Evolutionary conservation across 2,888 invertebrate genomes (phyloP), one percentile per base, ranked within the genome.

Genomic region (Julus scanicus): DNA sequence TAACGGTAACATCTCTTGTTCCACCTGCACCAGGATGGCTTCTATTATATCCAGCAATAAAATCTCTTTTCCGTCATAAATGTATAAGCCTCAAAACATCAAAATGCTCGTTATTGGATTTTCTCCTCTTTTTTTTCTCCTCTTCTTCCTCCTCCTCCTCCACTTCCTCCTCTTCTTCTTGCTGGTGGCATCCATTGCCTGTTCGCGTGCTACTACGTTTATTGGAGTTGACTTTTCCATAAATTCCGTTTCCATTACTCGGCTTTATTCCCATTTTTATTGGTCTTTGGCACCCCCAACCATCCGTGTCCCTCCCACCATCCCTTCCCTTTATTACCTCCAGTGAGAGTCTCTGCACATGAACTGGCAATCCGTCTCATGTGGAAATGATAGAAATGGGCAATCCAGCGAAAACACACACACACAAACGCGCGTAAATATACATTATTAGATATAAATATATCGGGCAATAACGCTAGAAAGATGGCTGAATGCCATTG

Each of bases 71-170:
- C 63, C 71, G 86, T 88, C 89, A 89, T 89, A 89, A 89, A 89
- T 89, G 89, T 88, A 88, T 87, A 89, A 89, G 89, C 88, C 85
- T 89, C 89, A 84, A 89, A 88, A 89, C 89, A 89, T 88, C 89
- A 88, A 89, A 89, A 89, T 89, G 89, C 87, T 87, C 88, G 88
- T 89, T 89, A 89, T 89, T 89, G 89, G 89, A 89, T 89, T 88
- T 89, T 88, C 85, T 87, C 29, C 29, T 29, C 29, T 87, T 48
- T 84, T 71, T 71, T 20, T 20, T 1, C 57, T 53, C 44, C 44
- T 44, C 44, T 8, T 44, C 44, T 8, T 44, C 44, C 44, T 44
- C 5, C 8, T 44, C 44, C 44, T 84, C 37, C 40, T 84, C 40
- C 6, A 44, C 44, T 44, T 44, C 44, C 44, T 84, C 37, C 40